Percentiles rank a stretch among this genome's conserved stretches.
phyloP scores from a whole-genome alignment of 2,113 vertebrate species.

The Lutjanus erythropterus region DNA sequence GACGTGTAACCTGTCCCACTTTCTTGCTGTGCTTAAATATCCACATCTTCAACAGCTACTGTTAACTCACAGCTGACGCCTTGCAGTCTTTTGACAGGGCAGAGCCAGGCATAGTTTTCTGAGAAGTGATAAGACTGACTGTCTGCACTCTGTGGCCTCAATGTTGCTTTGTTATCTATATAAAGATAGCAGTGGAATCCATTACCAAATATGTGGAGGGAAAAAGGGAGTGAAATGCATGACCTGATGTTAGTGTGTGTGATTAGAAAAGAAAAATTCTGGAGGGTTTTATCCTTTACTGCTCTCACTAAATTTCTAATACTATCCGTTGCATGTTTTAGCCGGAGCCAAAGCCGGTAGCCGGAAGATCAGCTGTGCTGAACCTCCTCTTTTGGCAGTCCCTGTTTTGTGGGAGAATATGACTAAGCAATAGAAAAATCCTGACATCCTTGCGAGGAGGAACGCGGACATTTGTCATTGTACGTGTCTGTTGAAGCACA shows the following conservation, averaged over 20 bases:
- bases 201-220: slow-evolving; percentile 24
- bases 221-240: slow-evolving; percentile 9
- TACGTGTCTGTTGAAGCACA: slow-evolving; percentile 32
- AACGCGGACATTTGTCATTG: slow-evolving; percentile 33
- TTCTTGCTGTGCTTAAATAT: slow-evolving; percentile 29
- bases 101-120: slow-evolving; percentile 35
- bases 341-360: too few species aligned
- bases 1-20: slow-evolving; percentile 21
- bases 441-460: slow-evolving; percentile 11
- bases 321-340: not conserved
- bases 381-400: slow-evolving; percentile 11
- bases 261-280: not conserved
- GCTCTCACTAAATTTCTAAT: not conserved
- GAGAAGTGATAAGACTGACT: slow-evolving; percentile 65
- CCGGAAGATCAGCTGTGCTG: not conserved
- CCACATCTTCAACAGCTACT: slow-evolving; percentile 31
- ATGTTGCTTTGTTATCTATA: slow-evolving; percentile 60
- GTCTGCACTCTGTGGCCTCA: slow-evolving; percentile 55
- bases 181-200: slow-evolving; percentile 68
- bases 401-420: slow-evolving; percentile 21
- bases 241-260: not conserved
- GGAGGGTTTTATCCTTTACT: not conserved
- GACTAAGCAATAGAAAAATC: slow-evolving; percentile 19
- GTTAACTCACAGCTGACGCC: slow-evolving; percentile 55
- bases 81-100: slow-evolving; percentile 37